phyloP scores from a whole-genome alignment of 2,113 vertebrate genomes.

The Ctenomys sociabilis region DNA sequence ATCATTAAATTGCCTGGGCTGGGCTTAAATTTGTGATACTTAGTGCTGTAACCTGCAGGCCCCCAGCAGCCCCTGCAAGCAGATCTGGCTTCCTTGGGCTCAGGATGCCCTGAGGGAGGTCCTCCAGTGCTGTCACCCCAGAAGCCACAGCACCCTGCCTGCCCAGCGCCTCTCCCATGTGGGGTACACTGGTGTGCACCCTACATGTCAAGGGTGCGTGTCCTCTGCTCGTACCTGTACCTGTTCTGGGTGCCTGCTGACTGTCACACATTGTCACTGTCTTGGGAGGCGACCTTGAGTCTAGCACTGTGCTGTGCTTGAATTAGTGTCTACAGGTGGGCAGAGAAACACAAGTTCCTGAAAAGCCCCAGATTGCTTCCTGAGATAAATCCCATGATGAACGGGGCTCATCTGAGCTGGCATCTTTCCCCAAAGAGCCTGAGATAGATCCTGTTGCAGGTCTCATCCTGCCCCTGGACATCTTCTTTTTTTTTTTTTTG shows the following conservation, averaged over 20 bases:
- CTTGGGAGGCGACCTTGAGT: neutral
- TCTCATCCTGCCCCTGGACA: neutral
- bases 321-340: neutral
- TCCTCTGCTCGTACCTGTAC: neutral
- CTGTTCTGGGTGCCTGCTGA: neutral
- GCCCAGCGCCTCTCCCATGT: too few species aligned
- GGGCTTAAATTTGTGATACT: too few species aligned
- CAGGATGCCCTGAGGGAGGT: neutral
- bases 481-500: too few species aligned
- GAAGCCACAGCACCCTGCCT: too few species aligned
- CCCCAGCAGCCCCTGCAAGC: neutral
- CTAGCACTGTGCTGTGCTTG: neutral
- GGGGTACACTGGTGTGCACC: neutral
- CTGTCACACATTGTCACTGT: too few species aligned
- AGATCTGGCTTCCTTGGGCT: neutral
- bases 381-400: neutral
- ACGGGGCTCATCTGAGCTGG: neutral
- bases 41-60: too few species aligned
- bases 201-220: neutral
- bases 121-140: too few species aligned
- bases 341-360: neutral
- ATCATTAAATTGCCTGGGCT: neutral
- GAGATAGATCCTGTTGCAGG: accelerated
- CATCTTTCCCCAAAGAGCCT: neutral
- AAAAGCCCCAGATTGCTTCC: neutral